Evolutionary conservation across 2,888 invertebrate species (phyloP).

Genomic region (Microctonus brassicae): DNA sequence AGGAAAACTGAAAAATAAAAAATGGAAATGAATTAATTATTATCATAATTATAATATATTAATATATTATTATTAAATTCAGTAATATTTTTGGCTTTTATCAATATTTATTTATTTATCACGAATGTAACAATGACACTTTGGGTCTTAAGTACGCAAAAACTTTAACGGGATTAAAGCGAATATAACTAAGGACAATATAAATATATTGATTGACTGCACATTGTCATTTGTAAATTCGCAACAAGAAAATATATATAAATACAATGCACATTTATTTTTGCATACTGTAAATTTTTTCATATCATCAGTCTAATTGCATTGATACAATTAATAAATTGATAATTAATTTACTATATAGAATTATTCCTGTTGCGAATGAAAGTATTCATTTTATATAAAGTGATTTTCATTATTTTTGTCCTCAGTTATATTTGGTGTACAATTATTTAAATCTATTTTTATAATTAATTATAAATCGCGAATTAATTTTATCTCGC

Average conservation of each 20-base stretch:
- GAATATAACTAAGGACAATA: not conserved
- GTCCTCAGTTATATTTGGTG: not conserved
- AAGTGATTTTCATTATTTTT: not conserved
- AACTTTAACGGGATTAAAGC: slow-evolving; percentile 30
- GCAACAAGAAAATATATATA: not conserved
- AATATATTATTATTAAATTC: not conserved
- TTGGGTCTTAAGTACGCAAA: slow-evolving; percentile 36
- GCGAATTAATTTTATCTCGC: not conserved
- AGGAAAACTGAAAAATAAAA: not conserved
- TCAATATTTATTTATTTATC: slow-evolving; percentile 32
- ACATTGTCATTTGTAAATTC: not conserved
- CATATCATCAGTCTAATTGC: not conserved
- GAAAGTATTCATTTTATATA: not conserved
- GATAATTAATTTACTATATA: not conserved
- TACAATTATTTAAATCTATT: slow-evolving; percentile 2
- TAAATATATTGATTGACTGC: not conserved
- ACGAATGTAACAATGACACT: slow-evolving; percentile 28
- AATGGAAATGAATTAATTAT: not conserved
- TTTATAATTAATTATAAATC: not conserved
- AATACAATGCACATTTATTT: not conserved
- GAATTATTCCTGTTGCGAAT: not conserved
- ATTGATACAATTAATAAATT: not conserved
- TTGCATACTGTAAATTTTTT: not conserved
- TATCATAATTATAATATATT: not conserved
- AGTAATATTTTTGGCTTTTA: not conserved